A percentile compares a stretch with the other conserved stretches of the same genome.
Conservation (phyloP, 2,797 vertebrate species). For the Pseudochromis fuscus region DNA sequence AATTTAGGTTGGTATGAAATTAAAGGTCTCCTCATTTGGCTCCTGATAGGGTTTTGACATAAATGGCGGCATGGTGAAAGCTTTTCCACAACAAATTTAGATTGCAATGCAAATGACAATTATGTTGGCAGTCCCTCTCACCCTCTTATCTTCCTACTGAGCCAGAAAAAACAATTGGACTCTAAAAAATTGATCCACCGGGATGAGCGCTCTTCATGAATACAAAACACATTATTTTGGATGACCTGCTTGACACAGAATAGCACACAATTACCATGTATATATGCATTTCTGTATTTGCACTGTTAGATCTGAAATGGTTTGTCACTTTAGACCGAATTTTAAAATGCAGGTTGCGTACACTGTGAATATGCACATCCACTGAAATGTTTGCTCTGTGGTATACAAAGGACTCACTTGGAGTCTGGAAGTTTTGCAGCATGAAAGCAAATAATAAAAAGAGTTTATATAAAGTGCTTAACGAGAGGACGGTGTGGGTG, state of each 20-base stretch:
- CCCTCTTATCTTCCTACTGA: constrained; percentile 68
- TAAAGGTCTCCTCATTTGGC: constrained; percentile 52
- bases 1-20: constrained; percentile 56
- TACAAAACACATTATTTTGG: constrained; percentile 70
- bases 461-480: constrained; percentile 34
- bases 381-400: constrained; percentile 33
- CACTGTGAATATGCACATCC: constrained; percentile 38
- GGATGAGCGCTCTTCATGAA: constrained; percentile 72
- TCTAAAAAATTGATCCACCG: constrained; percentile 66
- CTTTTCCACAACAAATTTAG: constrained; percentile 58
- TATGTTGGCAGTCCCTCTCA: constrained; percentile 65
- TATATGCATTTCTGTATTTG: constrained; percentile 68
- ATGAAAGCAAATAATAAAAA: constrained; percentile 41
- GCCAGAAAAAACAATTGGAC: constrained; percentile 71
- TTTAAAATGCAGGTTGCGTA: constrained; percentile 57
- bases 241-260: constrained; percentile 71
- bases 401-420: constrained; percentile 29
- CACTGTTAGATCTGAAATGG: constrained; percentile 43
- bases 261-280: constrained; percentile 69
- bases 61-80: constrained; percentile 52
- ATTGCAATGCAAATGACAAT: constrained; percentile 77
- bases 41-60: constrained; percentile 65
- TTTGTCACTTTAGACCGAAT: constrained; percentile 45
- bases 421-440: constrained; percentile 26
- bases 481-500: constrained; percentile 38